Base-by-base conservation (phyloP, 2,888 invertebrate species). In the Tyria jacobaeae region DNA sequence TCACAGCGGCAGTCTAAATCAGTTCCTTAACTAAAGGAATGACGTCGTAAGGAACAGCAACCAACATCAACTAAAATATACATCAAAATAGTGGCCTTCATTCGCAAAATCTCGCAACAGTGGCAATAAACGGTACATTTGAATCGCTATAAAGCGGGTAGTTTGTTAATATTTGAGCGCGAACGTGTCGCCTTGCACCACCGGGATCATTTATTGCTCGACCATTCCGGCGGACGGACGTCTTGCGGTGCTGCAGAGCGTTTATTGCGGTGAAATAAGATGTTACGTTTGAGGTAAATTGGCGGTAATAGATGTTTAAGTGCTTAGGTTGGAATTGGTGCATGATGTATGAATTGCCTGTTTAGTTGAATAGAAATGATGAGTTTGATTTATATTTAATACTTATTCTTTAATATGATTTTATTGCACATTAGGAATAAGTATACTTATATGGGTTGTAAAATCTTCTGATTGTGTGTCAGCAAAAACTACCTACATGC, bases 121-220 rank as follows among this genome's bases (percentile, higher is more conserved):
- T 71, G 74, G 84, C 79, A 79, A 82, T 88, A 87, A 89, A 87
- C 84, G 76, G 79, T 82, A 83, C 83, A 86, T 88, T 86, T 82
- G 85, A 84, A 84, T 85, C 78, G 81, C 81, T 78, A 82, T 86
- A 85, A 88, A 78, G 84, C 70, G 84, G 89, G 90, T 88, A 89
- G 86, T 91, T 90, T 84, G 89, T 92, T 87, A 92, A 92, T 92
- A 92, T 92, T 92, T 92, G 84, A 92, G 76, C 78, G 80, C 70
- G 79, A 80, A 69, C 84, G 66, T 61, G 90, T 89, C 91, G 80
- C 73, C 78, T 78, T 75, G 79, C 81, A 76, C 76, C 79, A 66
- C 73, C 56, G 76, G 76, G 81, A 82, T 83, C 91, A 89, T 91
- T 91, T 85, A 84, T 90, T 79, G 84, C 75, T 75, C 79, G 79